These are phyloP conservation scores for Pogonomyrmex californicus DNA, from an alignment of 1,140 invertebrate genomes.

Conservation along the genomic window DNA sequence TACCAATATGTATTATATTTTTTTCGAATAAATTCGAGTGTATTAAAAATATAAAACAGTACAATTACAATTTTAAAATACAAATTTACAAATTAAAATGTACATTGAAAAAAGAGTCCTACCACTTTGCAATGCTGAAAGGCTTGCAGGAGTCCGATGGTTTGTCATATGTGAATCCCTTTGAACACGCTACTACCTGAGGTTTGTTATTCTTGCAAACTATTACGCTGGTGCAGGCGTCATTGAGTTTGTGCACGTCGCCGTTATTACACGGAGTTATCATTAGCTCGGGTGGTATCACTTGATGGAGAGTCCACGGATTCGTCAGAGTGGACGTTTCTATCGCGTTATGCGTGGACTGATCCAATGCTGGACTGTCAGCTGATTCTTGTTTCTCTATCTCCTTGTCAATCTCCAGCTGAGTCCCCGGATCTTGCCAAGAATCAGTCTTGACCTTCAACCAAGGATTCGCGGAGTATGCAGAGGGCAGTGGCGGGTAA, in stretches of 20 bases:
- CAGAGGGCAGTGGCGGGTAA: constrained; percentile 4
- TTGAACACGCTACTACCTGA: constrained; percentile 79
- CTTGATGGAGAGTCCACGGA: constrained; percentile 75
- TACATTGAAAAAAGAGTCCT: constrained; percentile 14
- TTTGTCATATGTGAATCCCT: constrained; percentile 79
- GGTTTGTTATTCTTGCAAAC: constrained; percentile 79
- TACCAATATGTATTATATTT: background rate
- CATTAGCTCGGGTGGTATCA: constrained; percentile 74
- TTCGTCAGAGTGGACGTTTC: constrained; percentile 61
- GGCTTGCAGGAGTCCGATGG: constrained; percentile 79
- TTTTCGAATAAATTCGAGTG: background rate
- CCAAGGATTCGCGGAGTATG: constrained; percentile 62
- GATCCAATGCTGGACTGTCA: background rate
- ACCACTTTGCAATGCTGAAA: constrained; percentile 81
- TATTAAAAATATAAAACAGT: background rate
- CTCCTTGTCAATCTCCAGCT: constrained; percentile 60
- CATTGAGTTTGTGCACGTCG: constrained; percentile 78
- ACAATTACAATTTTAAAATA: no score
- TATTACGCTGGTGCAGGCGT: constrained; percentile 80
- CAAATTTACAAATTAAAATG: no score
- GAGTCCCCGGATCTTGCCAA: constrained; percentile 53
- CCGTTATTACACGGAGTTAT: constrained; percentile 76
- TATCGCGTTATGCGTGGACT: background rate
- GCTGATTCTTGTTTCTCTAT: background rate
- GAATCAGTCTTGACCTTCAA: constrained; percentile 40